Percentiles rank a stretch among this genome's conserved stretches.
Conservation (phyloP, 2,797 vertebrate species). For the Melanotaenia boesemani region DNA sequence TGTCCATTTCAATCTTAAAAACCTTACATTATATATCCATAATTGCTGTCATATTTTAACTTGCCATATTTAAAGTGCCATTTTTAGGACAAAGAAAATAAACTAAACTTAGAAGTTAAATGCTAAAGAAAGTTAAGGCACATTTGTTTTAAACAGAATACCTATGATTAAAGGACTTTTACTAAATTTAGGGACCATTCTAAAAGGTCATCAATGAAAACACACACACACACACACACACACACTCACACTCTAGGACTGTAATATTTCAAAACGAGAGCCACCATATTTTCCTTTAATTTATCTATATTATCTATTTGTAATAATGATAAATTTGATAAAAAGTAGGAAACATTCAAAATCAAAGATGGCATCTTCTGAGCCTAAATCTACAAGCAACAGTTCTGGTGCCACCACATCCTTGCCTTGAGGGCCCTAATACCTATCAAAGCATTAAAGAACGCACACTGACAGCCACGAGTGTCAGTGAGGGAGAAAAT, state of each 20-base stretch:
- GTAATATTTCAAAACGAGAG: no score
- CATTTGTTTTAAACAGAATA: not conserved
- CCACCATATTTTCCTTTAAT: no score
- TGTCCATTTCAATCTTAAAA: not conserved
- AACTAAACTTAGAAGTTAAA: not conserved
- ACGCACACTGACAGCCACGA: constrained; percentile 51
- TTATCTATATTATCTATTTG: no score
- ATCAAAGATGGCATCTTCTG: not conserved
- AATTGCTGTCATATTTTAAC: no score
- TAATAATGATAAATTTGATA: no score
- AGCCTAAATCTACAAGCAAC: constrained; percentile 5
- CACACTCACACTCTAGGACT: no score
- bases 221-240: no score
- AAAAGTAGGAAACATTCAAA: no score
- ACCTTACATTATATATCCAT: not conserved
- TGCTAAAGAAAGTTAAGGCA: not conserved
- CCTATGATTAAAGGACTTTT: not conserved
- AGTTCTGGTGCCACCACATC: not conserved
- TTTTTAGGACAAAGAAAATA: not conserved
- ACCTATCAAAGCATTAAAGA: constrained; percentile 62
- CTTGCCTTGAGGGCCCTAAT: constrained; percentile 33
- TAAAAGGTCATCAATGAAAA: no score
- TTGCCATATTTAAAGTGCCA: not conserved
- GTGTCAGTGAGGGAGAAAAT: constrained; percentile 62
- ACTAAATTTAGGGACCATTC: no score